Base-by-base conservation (phyloP, 2,797 vertebrate species). In the Eulemur albifrons region DNA sequence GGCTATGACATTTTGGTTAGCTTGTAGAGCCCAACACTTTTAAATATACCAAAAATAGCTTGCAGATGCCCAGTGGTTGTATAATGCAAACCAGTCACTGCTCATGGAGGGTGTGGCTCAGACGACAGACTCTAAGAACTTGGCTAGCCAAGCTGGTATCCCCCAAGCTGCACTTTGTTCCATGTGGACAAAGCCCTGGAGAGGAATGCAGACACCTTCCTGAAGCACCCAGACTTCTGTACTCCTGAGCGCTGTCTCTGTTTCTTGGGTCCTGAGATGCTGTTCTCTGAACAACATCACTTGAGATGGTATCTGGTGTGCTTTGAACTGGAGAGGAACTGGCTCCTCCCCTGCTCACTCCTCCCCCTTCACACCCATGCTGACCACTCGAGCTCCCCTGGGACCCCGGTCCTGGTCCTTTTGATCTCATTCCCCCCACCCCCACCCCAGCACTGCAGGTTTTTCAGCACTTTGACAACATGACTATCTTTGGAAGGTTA, bases 401-500 rank as follows among this genome's bases (percentile, higher is more conserved):
- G 32, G 91, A 90, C 82, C 95, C 63, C 80, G 0, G 0, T 17
- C 65, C 75, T 0, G 0, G 12, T 18, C 35, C 63, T 52, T 97
- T 25, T 86, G 96, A 93, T 84, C 93, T 96, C 61, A 2, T 8
- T 57, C 38, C 70, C 83, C 94, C 63, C 63, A 35, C 50, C 4
- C 81, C 95, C 9, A 25, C 23, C 54, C 4, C 43, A 81, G 59
- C 2, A 0, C 17, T 23, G 52, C 43, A 81, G 17, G 32, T 61
- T 96, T 97, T 98, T 94, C 90, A 97, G 35, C 97, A 97, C 48
- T 96, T 94, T n/a, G 43, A 96, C 91, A 89, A 94, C 0, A 92
- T 25, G 90, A 89, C 83, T 98, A 98, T 98, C 97, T 98, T 98
- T 98, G 96, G 98, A 98, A 87, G 82, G 96, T 98, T 94, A 98